A percentile compares a stretch with the other conserved stretches of the same genome.
Evolutionary conservation across 2,888 invertebrate species (phyloP).

Genomic region (Frankliniella intonsa): DNA sequence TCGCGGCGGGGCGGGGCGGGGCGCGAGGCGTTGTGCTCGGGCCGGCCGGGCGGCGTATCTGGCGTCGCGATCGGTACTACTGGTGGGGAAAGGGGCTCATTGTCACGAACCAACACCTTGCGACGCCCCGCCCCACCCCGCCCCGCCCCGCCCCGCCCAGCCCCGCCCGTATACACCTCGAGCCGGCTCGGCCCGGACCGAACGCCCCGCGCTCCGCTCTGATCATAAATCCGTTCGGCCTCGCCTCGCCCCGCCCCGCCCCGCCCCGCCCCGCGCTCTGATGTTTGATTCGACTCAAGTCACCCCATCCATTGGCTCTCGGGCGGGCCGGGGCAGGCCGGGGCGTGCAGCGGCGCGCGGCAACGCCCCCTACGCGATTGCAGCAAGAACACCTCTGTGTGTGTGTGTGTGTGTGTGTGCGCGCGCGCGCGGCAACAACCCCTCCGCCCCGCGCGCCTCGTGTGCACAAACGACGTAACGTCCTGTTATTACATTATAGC

Average conservation of each 20-base stretch:
- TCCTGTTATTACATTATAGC: neutral
- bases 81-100: conserved; percentile 7
- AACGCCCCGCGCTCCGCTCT: neutral
- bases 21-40: neutral
- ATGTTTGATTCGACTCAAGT: neutral
- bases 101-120: conserved; percentile 14
- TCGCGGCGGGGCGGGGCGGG: neutral
- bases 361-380: no score
- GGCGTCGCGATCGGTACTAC: conserved; percentile 10
- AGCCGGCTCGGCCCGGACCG: neutral
- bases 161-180: neutral
- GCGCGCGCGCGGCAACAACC: neutral
- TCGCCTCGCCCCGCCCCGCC: neutral
- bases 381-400: no score
- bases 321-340: neutral
- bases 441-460: neutral
- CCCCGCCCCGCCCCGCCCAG: neutral
- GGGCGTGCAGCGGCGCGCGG: neutral
- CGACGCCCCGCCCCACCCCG: neutral
- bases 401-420: no score
- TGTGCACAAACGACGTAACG: no score
- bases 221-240: neutral
- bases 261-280: neutral
- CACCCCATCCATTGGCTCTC: no score
- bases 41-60: conserved; percentile 28